Base-by-base conservation (phyloP, 2,113 vertebrate genomes). In the Pluvianellus socialis region DNA sequence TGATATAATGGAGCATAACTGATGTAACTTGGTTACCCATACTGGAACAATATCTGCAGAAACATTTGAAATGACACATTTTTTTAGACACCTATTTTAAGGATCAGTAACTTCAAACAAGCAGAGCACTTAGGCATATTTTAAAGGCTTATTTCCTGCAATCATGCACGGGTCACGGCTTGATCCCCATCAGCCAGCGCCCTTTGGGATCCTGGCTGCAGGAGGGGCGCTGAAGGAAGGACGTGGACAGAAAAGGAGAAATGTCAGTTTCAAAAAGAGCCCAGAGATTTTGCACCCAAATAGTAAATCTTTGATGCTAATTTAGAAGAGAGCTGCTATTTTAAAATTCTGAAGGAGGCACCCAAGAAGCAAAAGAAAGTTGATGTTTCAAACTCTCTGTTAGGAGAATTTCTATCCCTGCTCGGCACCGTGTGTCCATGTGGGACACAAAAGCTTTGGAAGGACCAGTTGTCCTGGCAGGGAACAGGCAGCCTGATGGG, bases 81-180 rank as follows among this genome's bases (percentile, higher is more conserved):
- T 95, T 65, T 94, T 92, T 93, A 85, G 92, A 56, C 67, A 70
- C 94, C 96, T 94, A 92, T 97, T 95, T 97, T 95, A 95, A 94
- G 97, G 96, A 94, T 97, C 94, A 90, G 90, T 93, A 76, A 82
- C 93, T 94, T 94, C 94, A 95, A 95, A 91, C 89, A 94, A 96
- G 91, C 87, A 59, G 89, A 91, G 81, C 84, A 92, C 88, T 96
- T 92, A 88, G 67, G 96, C 86, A 86, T 90, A 92, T 79, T 97
- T 96, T 93, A 83, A 92, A 97, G 94, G 90, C 92, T 93, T 92
- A 91, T 95, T 96, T 96, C 93, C 93, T 94, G 93, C 90, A 97
- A 86, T 96, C 93, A 93, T 68, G 77, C 50, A 44, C 59, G 68
- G 92, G 88, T 93, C 97, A 85, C 44, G 87, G 91, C 91, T 92